Percentiles rank a stretch among this genome's conserved stretches.
These are phyloP conservation scores for Dryobates pubescens DNA, from an alignment of 2,797 vertebrate genomes.

Conservation along the genomic window DNA sequence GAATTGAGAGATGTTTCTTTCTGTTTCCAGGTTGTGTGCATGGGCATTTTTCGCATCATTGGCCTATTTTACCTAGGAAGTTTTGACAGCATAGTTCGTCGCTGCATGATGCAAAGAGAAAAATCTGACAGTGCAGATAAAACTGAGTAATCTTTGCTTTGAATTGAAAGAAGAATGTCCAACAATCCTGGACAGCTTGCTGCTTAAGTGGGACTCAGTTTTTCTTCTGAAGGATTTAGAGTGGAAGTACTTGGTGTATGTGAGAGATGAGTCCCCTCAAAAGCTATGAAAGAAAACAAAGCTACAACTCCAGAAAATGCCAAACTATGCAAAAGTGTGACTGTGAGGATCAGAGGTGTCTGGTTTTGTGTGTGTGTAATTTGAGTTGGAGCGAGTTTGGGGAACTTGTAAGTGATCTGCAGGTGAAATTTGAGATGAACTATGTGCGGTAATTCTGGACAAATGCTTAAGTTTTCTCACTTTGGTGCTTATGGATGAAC, in stretches of 20 bases:
- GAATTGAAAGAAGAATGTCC: slow-evolving; percentile 53
- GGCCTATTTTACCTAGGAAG: slow-evolving; percentile 96
- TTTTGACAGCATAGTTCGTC: slow-evolving; percentile 96
- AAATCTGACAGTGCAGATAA: slow-evolving; percentile 88
- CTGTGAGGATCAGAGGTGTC: slow-evolving; percentile 21
- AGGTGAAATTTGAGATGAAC: background rate
- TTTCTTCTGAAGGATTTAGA: slow-evolving; percentile 57
- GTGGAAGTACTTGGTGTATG: slow-evolving; percentile 28
- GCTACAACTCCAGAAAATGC: slow-evolving; percentile 34
- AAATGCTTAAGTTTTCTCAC: slow-evolving; percentile 54
- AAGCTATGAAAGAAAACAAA: slow-evolving; percentile 43
- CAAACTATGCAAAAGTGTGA: slow-evolving; percentile 71
- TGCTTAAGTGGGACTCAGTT: slow-evolving; percentile 65
- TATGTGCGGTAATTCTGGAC: slow-evolving; percentile 29
- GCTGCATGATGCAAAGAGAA: slow-evolving; percentile 95
- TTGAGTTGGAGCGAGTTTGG: slow-evolving; percentile 8
- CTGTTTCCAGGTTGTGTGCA: slow-evolving; percentile 89
- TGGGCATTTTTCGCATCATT: slow-evolving; percentile 95
- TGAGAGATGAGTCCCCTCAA: slow-evolving; percentile 61
- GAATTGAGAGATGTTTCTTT: slow-evolving; percentile 38
- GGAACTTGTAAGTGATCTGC: background rate
- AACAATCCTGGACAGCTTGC: slow-evolving; percentile 68
- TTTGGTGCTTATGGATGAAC: slow-evolving; percentile 7
- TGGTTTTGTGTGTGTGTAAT: background rate
- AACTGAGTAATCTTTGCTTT: slow-evolving; percentile 80